These are phyloP conservation scores for Knipowitschia caucasica DNA, from an alignment of 2,797 vertebrate genomes.

Conservation along the genomic window DNA sequence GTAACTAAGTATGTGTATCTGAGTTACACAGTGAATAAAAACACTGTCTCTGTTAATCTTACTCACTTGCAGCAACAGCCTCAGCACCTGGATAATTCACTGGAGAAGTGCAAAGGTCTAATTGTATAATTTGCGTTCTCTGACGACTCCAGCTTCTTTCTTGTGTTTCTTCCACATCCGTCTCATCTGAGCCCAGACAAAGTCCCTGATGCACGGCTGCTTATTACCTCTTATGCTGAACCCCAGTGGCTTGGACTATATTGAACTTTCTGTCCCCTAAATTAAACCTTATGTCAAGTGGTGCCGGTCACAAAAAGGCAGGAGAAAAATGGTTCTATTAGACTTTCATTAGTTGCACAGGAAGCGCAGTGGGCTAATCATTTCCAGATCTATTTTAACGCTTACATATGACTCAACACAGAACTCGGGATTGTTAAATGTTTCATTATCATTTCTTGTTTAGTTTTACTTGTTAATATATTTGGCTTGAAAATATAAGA, in stretches of 20 bases:
- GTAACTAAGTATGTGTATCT: too few relatives aligned
- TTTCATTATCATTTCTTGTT: not conserved
- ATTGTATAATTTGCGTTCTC: conserved; percentile 10
- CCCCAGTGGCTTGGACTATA: conserved; percentile 37
- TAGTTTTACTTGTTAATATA: not conserved
- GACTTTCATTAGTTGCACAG: conserved; percentile 49
- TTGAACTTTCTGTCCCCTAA: conserved; percentile 53
- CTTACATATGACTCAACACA: conserved; percentile 47
- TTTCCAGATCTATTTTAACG: conserved; percentile 63
- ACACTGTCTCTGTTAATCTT: not conserved
- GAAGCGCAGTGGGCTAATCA: conserved; percentile 51
- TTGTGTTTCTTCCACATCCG: not conserved
- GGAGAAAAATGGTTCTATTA: conserved; percentile 65
- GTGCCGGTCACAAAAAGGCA: conserved; percentile 37
- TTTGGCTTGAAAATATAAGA: too few relatives aligned
- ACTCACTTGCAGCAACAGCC: not conserved
- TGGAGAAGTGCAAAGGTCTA: not conserved
- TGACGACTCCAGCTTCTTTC: not conserved
- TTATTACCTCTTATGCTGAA: conserved; percentile 1
- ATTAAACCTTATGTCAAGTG: conserved; percentile 61
- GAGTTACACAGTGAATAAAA: not conserved
- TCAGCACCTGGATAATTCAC: not conserved
- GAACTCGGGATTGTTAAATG: not conserved
- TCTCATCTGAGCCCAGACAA: conserved; percentile 8
- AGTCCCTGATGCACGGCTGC: not conserved